Evolutionary conservation across 2,888 invertebrate species (phyloP).

Genomic region (Anthophora plumipes): DNA sequence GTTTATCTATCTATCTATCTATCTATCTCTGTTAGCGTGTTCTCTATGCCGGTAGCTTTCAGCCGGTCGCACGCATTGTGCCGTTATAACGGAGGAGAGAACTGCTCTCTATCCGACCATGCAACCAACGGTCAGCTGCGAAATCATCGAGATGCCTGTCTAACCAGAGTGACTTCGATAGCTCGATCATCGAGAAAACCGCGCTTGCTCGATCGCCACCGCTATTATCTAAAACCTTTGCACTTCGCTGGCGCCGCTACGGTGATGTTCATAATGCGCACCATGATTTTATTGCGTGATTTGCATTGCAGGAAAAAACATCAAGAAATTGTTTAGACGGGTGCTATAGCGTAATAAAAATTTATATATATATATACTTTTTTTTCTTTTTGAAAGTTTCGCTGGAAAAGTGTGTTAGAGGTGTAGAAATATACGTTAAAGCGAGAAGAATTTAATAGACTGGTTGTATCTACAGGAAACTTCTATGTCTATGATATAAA

Average conservation of each 20-base stretch:
- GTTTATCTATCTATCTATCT: background rate
- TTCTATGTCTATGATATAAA: background rate
- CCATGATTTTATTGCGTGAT: too few species aligned
- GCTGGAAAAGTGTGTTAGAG: too few species aligned
- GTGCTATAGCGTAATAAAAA: too few species aligned
- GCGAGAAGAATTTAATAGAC: too few species aligned
- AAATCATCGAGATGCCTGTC: constrained; percentile 56
- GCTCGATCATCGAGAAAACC: constrained; percentile 44
- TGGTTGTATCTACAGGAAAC: too few species aligned
- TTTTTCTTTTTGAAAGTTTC: too few species aligned
- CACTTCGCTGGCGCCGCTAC: too few species aligned
- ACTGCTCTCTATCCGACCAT: constrained; percentile 10
- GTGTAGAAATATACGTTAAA: too few species aligned
- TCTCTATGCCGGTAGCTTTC: constrained; percentile 10
- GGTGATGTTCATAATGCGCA: too few species aligned
- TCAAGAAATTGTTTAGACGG: too few species aligned
- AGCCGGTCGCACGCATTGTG: constrained; percentile 56
- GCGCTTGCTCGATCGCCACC: constrained; percentile 27
- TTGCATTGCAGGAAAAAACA: too few species aligned
- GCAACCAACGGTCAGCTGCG: constrained; percentile 32
- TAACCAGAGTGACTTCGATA: constrained; percentile 32
- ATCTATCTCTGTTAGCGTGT: background rate
- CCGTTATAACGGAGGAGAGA: constrained; percentile 71
- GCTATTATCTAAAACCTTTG: background rate
- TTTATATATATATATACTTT: too few species aligned